Evolutionary conservation across 2,113 vertebrate genomes (phyloP).

Genomic region (Chamaea fasciata): DNA sequence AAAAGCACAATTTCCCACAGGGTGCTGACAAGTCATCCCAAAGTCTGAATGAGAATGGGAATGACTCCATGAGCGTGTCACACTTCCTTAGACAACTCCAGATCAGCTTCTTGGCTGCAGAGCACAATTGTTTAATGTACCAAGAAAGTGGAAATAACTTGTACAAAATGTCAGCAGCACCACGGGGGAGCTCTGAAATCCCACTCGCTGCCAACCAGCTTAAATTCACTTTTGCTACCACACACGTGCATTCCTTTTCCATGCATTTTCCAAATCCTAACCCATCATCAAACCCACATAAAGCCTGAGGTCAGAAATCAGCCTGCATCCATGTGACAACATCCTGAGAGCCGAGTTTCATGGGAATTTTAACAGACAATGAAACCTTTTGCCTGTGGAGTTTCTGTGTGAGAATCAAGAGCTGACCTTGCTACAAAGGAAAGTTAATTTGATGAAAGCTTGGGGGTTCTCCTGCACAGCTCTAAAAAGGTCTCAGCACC

Average conservation of each 20-base stretch:
- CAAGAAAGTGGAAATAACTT: slow-evolving; percentile 16
- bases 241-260: neutral
- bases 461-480: neutral
- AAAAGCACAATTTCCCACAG: neutral
- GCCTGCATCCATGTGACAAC: neutral
- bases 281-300: neutral
- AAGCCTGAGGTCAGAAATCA: neutral
- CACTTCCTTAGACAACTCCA: neutral
- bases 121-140: neutral
- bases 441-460: neutral
- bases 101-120: neutral
- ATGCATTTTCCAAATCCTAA: neutral
- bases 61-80: neutral
- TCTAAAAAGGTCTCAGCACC: neutral
- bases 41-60: neutral
- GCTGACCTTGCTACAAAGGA: neutral
- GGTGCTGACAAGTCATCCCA: neutral
- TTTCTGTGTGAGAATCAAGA: neutral
- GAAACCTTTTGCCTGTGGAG: neutral
- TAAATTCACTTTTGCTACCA: neutral
- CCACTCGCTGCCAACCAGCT: neutral
- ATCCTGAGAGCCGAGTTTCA: neutral
- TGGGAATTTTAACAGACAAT: neutral
- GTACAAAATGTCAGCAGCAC: neutral
- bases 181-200: neutral